Percentiles rank a stretch among this genome's conserved stretches.
Conservation (phyloP, 2,888 invertebrate genomes). For the Limnephilus lunatus region DNA sequence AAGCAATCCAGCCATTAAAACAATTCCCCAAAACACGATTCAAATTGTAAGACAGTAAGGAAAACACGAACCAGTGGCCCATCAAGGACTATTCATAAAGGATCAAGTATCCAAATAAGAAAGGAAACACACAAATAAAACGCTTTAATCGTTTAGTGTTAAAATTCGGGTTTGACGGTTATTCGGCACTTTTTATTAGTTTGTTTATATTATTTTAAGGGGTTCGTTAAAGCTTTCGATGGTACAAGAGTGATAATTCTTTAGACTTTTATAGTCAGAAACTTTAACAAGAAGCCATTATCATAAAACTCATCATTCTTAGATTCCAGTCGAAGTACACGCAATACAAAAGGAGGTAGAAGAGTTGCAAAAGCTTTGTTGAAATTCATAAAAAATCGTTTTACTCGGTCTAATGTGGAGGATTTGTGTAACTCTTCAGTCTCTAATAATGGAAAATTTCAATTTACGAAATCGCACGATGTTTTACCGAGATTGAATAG, state of each 20-base stretch:
- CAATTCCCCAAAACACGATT: slow-evolving; percentile 15
- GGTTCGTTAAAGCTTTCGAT: background rate
- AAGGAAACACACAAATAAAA: background rate
- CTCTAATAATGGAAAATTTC: background rate
- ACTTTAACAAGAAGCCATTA: slow-evolving; percentile 11
- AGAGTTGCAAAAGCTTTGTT: background rate
- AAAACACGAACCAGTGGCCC: background rate
- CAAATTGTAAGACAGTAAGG: background rate
- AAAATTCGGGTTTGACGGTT: background rate
- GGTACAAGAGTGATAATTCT: background rate
- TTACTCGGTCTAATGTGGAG: background rate
- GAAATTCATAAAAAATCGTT: background rate
- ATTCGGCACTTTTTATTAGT: background rate
- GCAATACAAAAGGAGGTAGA: background rate
- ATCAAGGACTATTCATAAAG: background rate
- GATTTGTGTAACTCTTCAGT: background rate
- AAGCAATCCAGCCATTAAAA: slow-evolving; percentile 4
- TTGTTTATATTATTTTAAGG: background rate
- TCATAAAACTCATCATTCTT: background rate
- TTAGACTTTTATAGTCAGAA: background rate
- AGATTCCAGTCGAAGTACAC: background rate
- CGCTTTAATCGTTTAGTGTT: background rate
- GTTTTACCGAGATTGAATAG: background rate
- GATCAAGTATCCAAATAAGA: background rate
- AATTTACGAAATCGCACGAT: background rate